Base-by-base conservation (phyloP, 2,888 invertebrate genomes). In the Drosophila algonquin region DNA sequence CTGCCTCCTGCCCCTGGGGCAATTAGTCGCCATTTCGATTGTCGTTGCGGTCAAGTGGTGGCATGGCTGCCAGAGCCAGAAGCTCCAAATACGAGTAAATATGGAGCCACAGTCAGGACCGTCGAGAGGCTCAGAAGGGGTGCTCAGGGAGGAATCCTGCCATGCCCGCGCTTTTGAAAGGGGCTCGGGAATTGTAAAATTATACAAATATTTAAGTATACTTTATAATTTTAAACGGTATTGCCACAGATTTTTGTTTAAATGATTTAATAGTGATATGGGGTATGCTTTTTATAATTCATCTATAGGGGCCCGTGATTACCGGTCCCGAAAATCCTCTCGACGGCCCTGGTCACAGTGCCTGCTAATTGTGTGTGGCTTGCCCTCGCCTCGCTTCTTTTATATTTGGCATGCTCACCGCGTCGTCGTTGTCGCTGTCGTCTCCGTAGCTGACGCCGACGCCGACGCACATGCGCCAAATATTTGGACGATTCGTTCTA, bases 401-500 rank as follows among this genome's bases (percentile, higher is more conserved):
- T n/a, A 35, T 5, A 14, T 40, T n/a, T 70, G 53, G 50, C 48
- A 73, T 57, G 58, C 58, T 35, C 60, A 50, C n/a, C 47, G 60
- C 53, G 45, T 67, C 21, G 45, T 14, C n/a, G 12, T 30, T 14
- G 24, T 27, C 14, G 6, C 6, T 14, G 24, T 27, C 24, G 1
- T 3, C 14, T 3, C 6, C 7, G 24, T 50, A 9, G 24, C 24
- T 27, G 10, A 6, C 14, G 40, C 2, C 14, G 40, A 6, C n/a
- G 14, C 21, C 53, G 60, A 68, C 68, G 71, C 61, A 77, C 70
- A 82, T 84, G 85, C 80, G 86, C 83, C 86, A 79, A 81, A 85
- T 85, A 80, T 87, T 87, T 87, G 74, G 85, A 87, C 85, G 77
- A 79, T 74, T 89, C 83, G 89, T 87, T 87, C 86, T 81, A 87